Evolutionary conservation across 2,113 vertebrate genomes (phyloP).

Genomic region (Ailuropoda melanoleuca): DNA sequence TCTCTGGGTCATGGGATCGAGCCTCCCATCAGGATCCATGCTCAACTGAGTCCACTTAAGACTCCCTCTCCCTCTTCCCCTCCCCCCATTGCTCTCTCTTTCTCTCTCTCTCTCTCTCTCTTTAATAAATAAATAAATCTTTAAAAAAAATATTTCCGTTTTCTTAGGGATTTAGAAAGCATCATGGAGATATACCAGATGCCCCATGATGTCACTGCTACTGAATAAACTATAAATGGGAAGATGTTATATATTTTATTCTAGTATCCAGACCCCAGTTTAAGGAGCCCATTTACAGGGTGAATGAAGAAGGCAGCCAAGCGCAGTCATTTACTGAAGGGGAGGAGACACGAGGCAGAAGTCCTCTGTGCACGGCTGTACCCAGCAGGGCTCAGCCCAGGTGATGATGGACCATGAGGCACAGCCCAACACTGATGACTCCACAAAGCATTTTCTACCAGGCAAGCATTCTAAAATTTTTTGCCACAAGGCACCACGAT

Average conservation of each 20-base stretch:
- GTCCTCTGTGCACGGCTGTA: constrained; percentile 85
- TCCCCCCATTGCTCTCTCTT: not conserved
- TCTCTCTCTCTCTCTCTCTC: not conserved
- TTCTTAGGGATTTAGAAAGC: not conserved
- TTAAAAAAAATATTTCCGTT: not conserved
- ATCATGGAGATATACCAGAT: not conserved
- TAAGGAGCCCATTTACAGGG: constrained; percentile 84
- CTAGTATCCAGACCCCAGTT: constrained; percentile 89
- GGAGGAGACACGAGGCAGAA: constrained; percentile 84
- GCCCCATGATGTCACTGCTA: not conserved
- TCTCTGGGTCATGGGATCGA: not conserved
- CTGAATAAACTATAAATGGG: not conserved
- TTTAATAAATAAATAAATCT: no score
- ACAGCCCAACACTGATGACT: constrained; percentile 87
- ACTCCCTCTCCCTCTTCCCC: not conserved
- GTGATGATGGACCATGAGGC: constrained; percentile 90
- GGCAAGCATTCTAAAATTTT: constrained; percentile 75
- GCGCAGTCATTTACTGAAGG: constrained; percentile 83
- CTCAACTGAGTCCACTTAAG: not conserved
- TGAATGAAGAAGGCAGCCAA: constrained; percentile 86
- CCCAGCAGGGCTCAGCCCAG: constrained; percentile 89
- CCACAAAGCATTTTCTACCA: constrained; percentile 86
- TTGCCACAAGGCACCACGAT: not conserved
- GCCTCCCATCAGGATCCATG: not conserved
- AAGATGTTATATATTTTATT: constrained; percentile 17